These are phyloP conservation scores for Melanotaenia maccullochi DNA, from an alignment of 2,797 vertebrate species.

Conservation along the genomic window DNA sequence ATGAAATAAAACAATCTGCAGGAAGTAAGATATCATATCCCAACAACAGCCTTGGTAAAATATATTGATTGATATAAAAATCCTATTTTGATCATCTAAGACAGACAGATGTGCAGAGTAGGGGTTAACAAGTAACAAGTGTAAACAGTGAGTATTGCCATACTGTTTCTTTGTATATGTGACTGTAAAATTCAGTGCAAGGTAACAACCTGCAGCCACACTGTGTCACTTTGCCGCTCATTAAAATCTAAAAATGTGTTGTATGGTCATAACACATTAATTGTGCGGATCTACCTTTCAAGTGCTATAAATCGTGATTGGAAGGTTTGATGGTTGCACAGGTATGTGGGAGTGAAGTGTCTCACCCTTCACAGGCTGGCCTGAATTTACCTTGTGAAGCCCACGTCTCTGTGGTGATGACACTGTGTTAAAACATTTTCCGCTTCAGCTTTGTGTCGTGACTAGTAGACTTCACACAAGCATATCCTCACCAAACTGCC, in stretches of 20 bases:
- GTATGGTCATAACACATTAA: constrained; percentile 1
- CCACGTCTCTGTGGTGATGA: constrained; percentile 43
- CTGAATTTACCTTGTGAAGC: constrained; percentile 51
- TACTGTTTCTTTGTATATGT: not conserved
- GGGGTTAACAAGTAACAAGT: constrained; percentile 31
- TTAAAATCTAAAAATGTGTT: not conserved
- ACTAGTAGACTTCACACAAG: constrained; percentile 52
- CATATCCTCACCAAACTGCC: constrained; percentile 40
- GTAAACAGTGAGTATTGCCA: constrained; percentile 13
- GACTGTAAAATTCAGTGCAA: not conserved
- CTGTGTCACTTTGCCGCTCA: not conserved
- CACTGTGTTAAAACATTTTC: constrained; percentile 41
- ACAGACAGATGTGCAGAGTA: not conserved
- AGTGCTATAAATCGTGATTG: constrained; percentile 54
- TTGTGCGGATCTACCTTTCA: not conserved
- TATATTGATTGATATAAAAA: too few species aligned
- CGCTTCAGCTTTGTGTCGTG: constrained; percentile 59
- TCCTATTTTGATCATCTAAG: too few species aligned
- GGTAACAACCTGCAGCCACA: not conserved
- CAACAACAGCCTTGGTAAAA: too few species aligned
- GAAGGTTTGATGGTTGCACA: constrained; percentile 26
- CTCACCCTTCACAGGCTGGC: constrained; percentile 58
- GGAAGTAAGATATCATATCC: too few species aligned
- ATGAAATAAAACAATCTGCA: too few species aligned
- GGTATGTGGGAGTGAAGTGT: constrained; percentile 59